Evolutionary conservation across 92 coral and sea anemone species (phyloP).

Genomic region (Blastomussa wellsi): DNA sequence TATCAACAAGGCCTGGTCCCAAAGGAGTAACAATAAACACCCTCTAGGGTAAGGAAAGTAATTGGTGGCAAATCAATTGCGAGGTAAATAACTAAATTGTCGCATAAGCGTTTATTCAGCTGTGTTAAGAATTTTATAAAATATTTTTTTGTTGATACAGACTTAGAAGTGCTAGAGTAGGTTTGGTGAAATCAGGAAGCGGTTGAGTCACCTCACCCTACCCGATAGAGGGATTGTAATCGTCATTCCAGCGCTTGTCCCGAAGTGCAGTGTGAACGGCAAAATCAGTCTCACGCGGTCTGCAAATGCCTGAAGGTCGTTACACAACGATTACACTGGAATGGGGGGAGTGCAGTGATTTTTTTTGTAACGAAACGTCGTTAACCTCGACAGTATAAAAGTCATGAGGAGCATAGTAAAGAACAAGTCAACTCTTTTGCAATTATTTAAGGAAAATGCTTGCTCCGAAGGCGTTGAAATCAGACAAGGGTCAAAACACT

Average conservation of each 20-base stretch:
- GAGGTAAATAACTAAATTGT: background rate
- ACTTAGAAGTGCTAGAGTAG: background rate
- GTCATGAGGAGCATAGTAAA: constrained; percentile 35
- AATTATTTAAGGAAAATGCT: constrained; percentile 33
- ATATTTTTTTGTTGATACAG: background rate
- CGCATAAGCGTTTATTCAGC: background rate
- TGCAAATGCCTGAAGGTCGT: background rate
- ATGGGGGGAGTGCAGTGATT: background rate
- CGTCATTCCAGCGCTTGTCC: constrained; percentile 34
- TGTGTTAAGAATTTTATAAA: background rate
- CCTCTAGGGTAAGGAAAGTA: background rate
- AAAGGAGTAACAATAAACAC: background rate
- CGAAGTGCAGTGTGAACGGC: background rate
- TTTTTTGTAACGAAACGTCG: background rate
- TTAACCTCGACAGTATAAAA: background rate
- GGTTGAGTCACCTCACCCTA: background rate
- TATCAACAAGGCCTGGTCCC: constrained; percentile 46
- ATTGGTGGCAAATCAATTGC: background rate
- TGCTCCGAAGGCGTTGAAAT: constrained; percentile 38
- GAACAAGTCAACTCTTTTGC: background rate
- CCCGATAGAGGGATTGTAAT: background rate
- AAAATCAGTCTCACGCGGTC: constrained; percentile 26
- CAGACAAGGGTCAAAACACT: constrained; percentile 23
- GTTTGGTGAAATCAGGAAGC: background rate
- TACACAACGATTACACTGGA: background rate